phyloP scores from a whole-genome alignment of 2,888 invertebrate species.

The Hypercompe scribonia region DNA sequence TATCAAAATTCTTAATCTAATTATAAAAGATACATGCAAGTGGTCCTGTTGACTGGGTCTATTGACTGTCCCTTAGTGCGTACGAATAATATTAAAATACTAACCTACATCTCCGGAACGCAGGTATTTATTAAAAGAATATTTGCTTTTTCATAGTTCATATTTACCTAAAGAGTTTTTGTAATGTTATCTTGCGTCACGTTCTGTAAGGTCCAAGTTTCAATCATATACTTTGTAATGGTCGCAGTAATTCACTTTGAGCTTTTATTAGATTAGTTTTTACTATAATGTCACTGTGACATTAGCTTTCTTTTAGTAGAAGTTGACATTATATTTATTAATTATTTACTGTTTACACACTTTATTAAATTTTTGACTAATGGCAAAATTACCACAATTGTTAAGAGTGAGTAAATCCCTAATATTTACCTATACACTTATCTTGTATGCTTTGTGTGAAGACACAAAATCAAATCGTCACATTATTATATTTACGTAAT shows the following conservation, averaged over 20 bases:
- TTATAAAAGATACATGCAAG: conserved; percentile 49
- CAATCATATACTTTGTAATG: conserved; percentile 50
- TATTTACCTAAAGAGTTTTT: conserved; percentile 49
- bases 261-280: conserved; percentile 69
- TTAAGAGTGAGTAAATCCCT: conserved; percentile 73
- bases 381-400: conserved; percentile 86
- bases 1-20: conserved; percentile 32
- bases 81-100: conserved; percentile 40
- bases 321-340: conserved; percentile 52
- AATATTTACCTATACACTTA: conserved; percentile 48
- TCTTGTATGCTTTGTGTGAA: conserved; percentile 62
- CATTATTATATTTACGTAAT: conserved; percentile 54
- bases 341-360: conserved; percentile 48
- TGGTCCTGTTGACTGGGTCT: conserved; percentile 27
- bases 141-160: conserved; percentile 54
- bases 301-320: conserved; percentile 67
- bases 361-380: conserved; percentile 77
- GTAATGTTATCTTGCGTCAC: conserved; percentile 51
- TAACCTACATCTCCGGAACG: conserved; percentile 70
- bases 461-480: conserved; percentile 56
- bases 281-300: conserved; percentile 57
- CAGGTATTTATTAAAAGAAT: conserved; percentile 71
- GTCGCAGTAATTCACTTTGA: conserved; percentile 61
- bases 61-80: conserved; percentile 24
- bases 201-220: conserved; percentile 42